phyloP scores from a whole-genome alignment of 2,113 vertebrate species.

The Perca schrenkii region DNA sequence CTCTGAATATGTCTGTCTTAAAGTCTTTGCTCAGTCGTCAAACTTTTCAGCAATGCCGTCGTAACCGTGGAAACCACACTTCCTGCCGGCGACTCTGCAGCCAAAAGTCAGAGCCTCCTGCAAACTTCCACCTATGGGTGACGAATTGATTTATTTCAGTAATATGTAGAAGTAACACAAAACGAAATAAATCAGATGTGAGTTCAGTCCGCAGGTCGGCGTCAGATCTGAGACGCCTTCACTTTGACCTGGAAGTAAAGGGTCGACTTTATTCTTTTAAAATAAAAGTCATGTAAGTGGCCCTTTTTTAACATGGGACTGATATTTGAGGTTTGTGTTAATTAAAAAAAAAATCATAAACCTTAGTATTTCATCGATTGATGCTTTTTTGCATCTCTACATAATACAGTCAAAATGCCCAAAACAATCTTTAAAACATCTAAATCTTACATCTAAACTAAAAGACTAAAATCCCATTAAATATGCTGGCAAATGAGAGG shows the following conservation, averaged over 20 bases:
- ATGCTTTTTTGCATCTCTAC: no score
- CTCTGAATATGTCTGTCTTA: not conserved
- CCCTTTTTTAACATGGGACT: not conserved
- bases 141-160: slow-evolving; percentile 5
- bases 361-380: no score
- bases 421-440: no score
- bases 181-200: not conserved
- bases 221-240: not conserved
- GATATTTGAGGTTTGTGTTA: not conserved
- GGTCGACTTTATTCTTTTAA: no score
- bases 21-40: not conserved
- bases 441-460: no score
- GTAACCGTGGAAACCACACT: slow-evolving; percentile 79
- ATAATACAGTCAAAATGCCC: no score
- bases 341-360: no score
- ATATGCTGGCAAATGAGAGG: no score
- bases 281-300: not conserved
- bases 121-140: slow-evolving; percentile 54
- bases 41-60: slow-evolving; percentile 39
- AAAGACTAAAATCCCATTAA: no score
- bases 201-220: not conserved
- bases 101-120: slow-evolving; percentile 71
- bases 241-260: not conserved
- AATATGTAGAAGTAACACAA: no score
- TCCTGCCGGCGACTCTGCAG: slow-evolving; percentile 68